Base-by-base conservation (phyloP, 2,797 vertebrate genomes). In the Myotis findleyi region DNA sequence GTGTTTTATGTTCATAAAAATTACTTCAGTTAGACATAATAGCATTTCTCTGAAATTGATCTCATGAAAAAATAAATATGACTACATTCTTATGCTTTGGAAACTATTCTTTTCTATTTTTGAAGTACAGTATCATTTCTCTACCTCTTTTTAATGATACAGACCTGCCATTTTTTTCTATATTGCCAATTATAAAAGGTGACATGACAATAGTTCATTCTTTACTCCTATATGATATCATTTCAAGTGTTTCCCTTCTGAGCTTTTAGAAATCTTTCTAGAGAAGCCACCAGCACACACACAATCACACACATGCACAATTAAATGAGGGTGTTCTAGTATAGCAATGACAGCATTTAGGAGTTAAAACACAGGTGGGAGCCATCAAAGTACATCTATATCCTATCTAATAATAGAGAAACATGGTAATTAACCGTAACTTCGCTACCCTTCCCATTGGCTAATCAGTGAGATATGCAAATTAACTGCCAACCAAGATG, bases 1-100 rank as follows among this genome's bases (percentile, higher is more conserved):
- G 5, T 92, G 33, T 83, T 96, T 96, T 93, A 95, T 82, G 62
- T 59, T 80, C 30, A 94, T 76, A 90, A 93, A 95, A 89, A 47
- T 76, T 79, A 92, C 83, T 92, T 96, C 33, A 86, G 16, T 7
- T 57, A 59, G 30, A 57, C 17, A 25, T 68, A 84, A 47, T 53
- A 86, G 30, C 49, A 82, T 86, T 91, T 93, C 64, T 87, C 18
- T 88, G 27, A 94, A 91, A 87, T 91, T 71, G 30, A 36, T 49
- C 4, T 77, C 57, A 92, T 69, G 62, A 80, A 87, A 93, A 89
- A 59, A 77, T 87, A 89, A 96, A 79, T 73, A 82, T 30, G 11
- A 4, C 17, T 95, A 23, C 72, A 69, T 71, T 73, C 8, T 21
- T 92, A 27, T 76, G 27, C 17, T 55, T 51, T 89, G 57, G 30